Evolutionary conservation across 1,140 invertebrate genomes (phyloP).

Genomic region (Sogatella furcifera): DNA sequence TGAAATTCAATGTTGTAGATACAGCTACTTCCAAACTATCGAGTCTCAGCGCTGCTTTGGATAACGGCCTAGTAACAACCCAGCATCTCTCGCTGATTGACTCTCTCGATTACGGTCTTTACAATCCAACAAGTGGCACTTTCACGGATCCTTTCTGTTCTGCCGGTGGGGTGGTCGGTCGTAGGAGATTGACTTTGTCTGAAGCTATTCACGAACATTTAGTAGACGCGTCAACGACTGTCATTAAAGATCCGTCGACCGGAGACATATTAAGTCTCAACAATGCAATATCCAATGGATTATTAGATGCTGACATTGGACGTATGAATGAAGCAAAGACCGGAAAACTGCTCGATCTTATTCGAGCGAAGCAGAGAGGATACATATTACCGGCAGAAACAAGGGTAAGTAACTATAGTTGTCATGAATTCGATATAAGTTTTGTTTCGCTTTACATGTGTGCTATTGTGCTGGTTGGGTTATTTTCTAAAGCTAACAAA

Average conservation of each 20-base stretch:
- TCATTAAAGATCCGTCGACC: constrained; percentile 66
- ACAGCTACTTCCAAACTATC: constrained; percentile 70
- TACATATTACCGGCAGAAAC: constrained; percentile 80
- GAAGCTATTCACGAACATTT: constrained; percentile 66
- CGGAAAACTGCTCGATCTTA: constrained; percentile 60
- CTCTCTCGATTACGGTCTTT: constrained; percentile 69
- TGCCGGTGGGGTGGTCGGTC: constrained; percentile 49
- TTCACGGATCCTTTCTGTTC: constrained; percentile 66
- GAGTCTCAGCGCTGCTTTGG: constrained; percentile 58
- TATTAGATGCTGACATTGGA: constrained; percentile 64
- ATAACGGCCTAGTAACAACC: constrained; percentile 61
- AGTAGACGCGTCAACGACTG: constrained; percentile 72
- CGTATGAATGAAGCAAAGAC: constrained; percentile 53
- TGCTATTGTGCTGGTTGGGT: too few relatives aligned
- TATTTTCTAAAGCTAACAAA: too few relatives aligned
- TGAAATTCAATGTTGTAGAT: constrained; percentile 74
- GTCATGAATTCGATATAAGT: background rate
- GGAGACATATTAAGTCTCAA: constrained; percentile 63
- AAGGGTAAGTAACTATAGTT: constrained; percentile 60
- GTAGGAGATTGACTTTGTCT: constrained; percentile 56
- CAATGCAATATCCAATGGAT: constrained; percentile 62
- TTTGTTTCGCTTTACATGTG: too few relatives aligned
- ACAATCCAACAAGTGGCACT: constrained; percentile 64
- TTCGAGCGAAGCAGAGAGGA: constrained; percentile 78
- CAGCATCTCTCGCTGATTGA: constrained; percentile 69